phyloP scores from a whole-genome alignment of 1,140 invertebrate species.

The Hyles euphorbiae region DNA sequence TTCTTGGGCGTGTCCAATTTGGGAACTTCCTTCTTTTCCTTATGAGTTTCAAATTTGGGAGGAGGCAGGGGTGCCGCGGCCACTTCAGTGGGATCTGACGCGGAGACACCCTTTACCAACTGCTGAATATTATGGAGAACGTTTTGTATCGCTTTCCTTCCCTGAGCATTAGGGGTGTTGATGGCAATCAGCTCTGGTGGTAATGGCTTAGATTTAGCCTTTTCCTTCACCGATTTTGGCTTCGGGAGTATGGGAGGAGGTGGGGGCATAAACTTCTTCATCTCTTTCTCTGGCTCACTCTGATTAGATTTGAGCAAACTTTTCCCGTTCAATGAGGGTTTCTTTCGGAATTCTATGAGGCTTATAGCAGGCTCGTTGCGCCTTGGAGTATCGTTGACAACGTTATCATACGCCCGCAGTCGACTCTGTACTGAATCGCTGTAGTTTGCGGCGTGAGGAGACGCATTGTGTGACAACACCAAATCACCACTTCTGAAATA shows the following conservation, averaged over 20 bases:
- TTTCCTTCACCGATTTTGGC: constrained; percentile 42
- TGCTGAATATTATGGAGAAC: constrained; percentile 72
- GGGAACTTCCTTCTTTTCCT: constrained; percentile 42
- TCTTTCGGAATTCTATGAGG: constrained; percentile 67
- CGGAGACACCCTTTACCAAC: constrained; percentile 61
- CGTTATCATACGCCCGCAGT: constrained; percentile 83
- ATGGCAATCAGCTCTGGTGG: constrained; percentile 72
- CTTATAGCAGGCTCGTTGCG: constrained; percentile 42
- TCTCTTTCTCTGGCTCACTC: constrained; percentile 38
- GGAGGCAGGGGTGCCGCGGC: constrained; percentile 44
- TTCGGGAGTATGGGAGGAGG: constrained; percentile 37
- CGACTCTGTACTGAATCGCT: constrained; percentile 87
- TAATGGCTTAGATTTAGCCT: constrained; percentile 47
- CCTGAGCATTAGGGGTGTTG: constrained; percentile 62
- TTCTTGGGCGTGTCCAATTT: constrained; percentile 66
- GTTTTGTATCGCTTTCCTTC: constrained; percentile 68
- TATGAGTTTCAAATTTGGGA: constrained; percentile 32
- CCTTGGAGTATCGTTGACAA: constrained; percentile 49
- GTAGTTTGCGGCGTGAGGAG: constrained; percentile 84
- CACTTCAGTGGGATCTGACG: constrained; percentile 59
- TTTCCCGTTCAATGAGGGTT: constrained; percentile 59
- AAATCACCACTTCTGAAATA: constrained; percentile 87
- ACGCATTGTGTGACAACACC: constrained; percentile 82
- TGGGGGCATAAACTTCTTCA: constrained; percentile 58
- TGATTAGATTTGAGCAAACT: constrained; percentile 69